Percentiles rank a stretch among this genome's conserved stretches.
phyloP scores from a whole-genome alignment of 2,113 vertebrate species.

The Esox niger region DNA sequence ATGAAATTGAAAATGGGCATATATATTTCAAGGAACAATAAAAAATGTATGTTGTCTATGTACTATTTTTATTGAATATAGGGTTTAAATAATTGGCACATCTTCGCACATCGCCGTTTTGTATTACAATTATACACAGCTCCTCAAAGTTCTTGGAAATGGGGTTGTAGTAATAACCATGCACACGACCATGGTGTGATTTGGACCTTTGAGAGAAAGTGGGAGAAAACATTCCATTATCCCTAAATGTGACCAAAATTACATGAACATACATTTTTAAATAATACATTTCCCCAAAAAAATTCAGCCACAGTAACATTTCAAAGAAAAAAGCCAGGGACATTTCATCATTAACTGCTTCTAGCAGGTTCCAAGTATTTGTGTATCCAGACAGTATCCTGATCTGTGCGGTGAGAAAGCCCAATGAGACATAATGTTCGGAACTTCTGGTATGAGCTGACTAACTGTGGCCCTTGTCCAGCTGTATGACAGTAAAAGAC shows the following conservation, averaged over 20 bases:
- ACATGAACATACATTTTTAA: not conserved
- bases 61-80: no score
- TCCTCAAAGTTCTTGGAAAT: no score
- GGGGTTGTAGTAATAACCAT: no score
- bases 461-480: constrained; percentile 17
- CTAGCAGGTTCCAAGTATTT: constrained; percentile 2
- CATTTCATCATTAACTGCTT: not conserved
- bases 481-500: constrained; percentile 21
- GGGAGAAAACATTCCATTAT: no score
- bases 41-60: no score
- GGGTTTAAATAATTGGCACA: no score
- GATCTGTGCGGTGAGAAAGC: constrained; percentile 17
- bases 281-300: not conserved
- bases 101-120: no score
- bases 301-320: constrained; percentile 13
- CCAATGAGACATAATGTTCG: constrained; percentile 29
- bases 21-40: no score
- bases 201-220: no score
- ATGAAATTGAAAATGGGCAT: no score
- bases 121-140: no score
- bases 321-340: constrained; percentile 7
- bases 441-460: constrained; percentile 20
- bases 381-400: not conserved
- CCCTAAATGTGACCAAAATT: not conserved
- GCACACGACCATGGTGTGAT: no score